Base-by-base conservation (phyloP, 2,113 vertebrate species). In the Dicentrarchus labrax region DNA sequence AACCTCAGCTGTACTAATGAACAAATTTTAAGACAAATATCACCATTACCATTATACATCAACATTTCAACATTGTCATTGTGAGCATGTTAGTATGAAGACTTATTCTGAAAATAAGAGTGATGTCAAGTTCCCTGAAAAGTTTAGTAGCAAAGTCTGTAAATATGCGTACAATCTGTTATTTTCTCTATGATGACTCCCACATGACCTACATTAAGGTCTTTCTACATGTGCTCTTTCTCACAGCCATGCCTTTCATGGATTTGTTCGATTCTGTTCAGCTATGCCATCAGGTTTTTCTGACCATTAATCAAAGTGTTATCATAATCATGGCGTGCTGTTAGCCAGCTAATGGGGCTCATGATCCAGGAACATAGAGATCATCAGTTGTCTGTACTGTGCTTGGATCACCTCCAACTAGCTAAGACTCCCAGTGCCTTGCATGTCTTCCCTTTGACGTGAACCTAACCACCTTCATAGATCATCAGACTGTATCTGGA, bases 391-490 rank as follows among this genome's bases (percentile, higher is more conserved):
- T 64, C 39, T 71, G 57, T 48, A 4, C 57, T 51, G 6, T 72
- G 24, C 71, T 77, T 86, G 81, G 70, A 81, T 85, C 19, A 64
- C 47, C 78, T 84, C 71, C 54, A 70, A 24, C 68, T 64, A 50
- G 41, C 81, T 53, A 53, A n/a, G 61, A 19, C 50, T 74, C 67
- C 56, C 30, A 64, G 59, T 57, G 66, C 65, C 54, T 74, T n/a
- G 45, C 76, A 70, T 22, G 66, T 76, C 51, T 77, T 79, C 60
- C 56, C 72, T 80, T 71, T 78, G 59, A 89, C 64, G 11, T 89
- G 67, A 84, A 76, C 66, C 62, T 67, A 82, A 86, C 84, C 79
- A 80, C 72, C 72, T 84, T 75, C 73, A 80, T 81, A 83, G 86
- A 89, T 83, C 75, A 86, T 90, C 71, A 73, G 51, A 69, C 50